phyloP scores from a whole-genome alignment of 2,888 invertebrate species.

The Polyommatus icarus region DNA sequence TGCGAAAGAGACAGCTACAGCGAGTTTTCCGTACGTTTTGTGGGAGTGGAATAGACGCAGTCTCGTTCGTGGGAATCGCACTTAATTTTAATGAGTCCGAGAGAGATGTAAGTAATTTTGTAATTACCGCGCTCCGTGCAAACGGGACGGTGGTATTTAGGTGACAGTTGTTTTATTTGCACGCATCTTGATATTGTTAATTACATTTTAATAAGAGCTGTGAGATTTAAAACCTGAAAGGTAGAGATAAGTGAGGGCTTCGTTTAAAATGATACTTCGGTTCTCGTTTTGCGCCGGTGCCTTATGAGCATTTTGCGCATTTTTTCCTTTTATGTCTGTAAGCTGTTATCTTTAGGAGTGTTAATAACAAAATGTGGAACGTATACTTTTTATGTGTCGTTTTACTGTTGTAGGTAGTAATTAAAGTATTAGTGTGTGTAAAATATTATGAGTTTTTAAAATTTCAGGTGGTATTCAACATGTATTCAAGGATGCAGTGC shows the following conservation, averaged over 20 bases:
- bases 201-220: slow-evolving; percentile 67
- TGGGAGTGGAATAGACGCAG: slow-evolving; percentile 71
- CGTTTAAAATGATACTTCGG: slow-evolving; percentile 21
- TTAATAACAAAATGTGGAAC: slow-evolving; percentile 13
- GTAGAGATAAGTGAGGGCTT: slow-evolving; percentile 47
- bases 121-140: slow-evolving; percentile 72
- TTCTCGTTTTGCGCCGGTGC: neutral
- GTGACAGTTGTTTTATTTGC: slow-evolving; percentile 73
- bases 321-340: slow-evolving; percentile 21
- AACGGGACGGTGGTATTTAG: slow-evolving; percentile 75
- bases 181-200: slow-evolving; percentile 58
- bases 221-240: slow-evolving; percentile 39
- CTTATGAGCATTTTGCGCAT: slow-evolving; percentile 10
- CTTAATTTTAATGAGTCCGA: slow-evolving; percentile 72
- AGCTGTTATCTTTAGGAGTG: slow-evolving; percentile 18
- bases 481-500: neutral
- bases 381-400: slow-evolving; percentile 9
- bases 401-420: slow-evolving; percentile 2
- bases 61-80: slow-evolving; percentile 54
- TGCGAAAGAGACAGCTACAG: slow-evolving; percentile 58
- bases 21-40: slow-evolving; percentile 56
- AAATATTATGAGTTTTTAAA: neutral
- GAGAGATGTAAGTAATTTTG: slow-evolving; percentile 70
- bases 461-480: neutral
- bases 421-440: neutral